Evolutionary conservation across 2,888 invertebrate species (phyloP), one percentile per base, ranked within the genome.

Genomic region (Lottia scabra): DNA sequence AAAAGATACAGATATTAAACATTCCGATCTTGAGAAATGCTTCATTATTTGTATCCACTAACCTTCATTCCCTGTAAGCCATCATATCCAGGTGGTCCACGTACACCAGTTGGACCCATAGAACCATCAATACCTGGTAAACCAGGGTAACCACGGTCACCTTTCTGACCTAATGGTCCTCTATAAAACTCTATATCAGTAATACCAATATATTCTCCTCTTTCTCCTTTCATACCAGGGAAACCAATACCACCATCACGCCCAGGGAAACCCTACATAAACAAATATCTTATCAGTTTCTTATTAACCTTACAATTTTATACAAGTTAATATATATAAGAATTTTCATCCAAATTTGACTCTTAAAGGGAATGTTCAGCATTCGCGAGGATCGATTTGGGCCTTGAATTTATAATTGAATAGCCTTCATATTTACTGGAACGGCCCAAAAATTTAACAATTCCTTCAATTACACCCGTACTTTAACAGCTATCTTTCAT

Each of bases 141-240:
- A 27, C 97, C 97, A 78, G 91, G 91, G 78, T 94, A 94, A 0
- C 97, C 97, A 45, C 89, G 89, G 2, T 81, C 81, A 26, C 86
- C 86, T 66, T 82, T 83, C 8, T 63, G 72, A 43, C 86, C 86
- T n/a, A 78, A 23, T 8, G 45, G 66, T 3, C 79, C 79, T 13
- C 74, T 63, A 66, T 67, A 78, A 2, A 46, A 13, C 63, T 78
- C 78, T 56, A 68, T n/a, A 65, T 75, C 72, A 15, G 64, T 67
- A 1, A 74, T 43, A 1, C 70, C 72, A 8, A 74, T 16, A 12
- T 44, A 62, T 43, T 68, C 76, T 87, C 90, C 12, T 71, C 90
- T 90, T 68, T 92, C 91, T 62, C 98, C 98, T 90, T 95, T 96
- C 71, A 95, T 91, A 27, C 97, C 98, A 46, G 92, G 92, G 2